Evolutionary conservation across 1,140 invertebrate genomes (phyloP).

Genomic region (Bactericera cockerelli): DNA sequence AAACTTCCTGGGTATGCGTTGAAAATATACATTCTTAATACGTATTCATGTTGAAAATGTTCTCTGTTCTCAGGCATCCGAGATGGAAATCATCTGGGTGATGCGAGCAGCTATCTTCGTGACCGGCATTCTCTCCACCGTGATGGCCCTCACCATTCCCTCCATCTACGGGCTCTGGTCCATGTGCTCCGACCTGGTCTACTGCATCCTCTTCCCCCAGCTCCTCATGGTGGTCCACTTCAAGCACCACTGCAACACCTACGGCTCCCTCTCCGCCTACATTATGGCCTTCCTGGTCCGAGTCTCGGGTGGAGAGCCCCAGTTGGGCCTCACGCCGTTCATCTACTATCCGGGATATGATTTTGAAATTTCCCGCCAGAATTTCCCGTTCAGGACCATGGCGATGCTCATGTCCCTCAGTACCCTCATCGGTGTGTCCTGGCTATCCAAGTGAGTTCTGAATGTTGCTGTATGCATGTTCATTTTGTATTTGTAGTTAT

Average conservation of each 20-base stretch:
- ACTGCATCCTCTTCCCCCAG: conserved; percentile 95
- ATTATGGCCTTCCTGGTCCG: conserved; percentile 76
- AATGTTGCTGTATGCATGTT: too few species aligned
- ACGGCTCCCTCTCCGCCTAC: conserved; percentile 83
- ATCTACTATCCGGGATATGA: conserved; percentile 82
- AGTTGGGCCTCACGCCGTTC: conserved; percentile 63
- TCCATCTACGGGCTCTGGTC: conserved; percentile 97
- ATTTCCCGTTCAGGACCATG: conserved; percentile 81
- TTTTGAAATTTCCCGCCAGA: conserved; percentile 46
- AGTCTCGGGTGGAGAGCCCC: conserved; percentile 71
- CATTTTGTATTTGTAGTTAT: background rate
- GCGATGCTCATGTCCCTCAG: conserved; percentile 70
- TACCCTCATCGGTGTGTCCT: conserved; percentile 60
- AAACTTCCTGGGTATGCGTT: too few species aligned
- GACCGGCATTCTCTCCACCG: conserved; percentile 80
- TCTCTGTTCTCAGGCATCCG: conserved; percentile 71
- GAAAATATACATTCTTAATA: too few species aligned
- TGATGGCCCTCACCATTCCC: conserved; percentile 90
- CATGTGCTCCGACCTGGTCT: conserved; percentile 94
- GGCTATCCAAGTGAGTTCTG: conserved; percentile 49
- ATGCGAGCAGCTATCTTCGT: conserved; percentile 86
- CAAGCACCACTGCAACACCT: conserved; percentile 85
- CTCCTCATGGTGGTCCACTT: conserved; percentile 96
- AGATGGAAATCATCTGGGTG: conserved; percentile 95
- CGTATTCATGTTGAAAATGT: too few species aligned